Evolutionary conservation across 2,113 vertebrate genomes (phyloP).

Genomic region (Zootoca vivipara): DNA sequence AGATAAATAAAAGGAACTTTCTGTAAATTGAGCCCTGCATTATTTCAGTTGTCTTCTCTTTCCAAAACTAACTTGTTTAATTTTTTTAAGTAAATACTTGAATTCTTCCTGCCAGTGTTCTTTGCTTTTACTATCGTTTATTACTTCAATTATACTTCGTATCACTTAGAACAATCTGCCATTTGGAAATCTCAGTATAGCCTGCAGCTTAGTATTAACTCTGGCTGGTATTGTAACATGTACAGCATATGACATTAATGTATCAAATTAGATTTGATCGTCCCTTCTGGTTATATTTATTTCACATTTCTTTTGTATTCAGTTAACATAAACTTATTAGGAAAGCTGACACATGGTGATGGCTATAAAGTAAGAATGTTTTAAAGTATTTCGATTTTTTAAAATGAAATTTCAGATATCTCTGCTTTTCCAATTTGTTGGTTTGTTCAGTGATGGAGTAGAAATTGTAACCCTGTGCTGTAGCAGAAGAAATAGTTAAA

Average conservation of each 20-base stretch:
- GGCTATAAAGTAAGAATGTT: slow-evolving; percentile 83
- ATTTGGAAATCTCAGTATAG: slow-evolving; percentile 84
- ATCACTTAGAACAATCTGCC: slow-evolving; percentile 85
- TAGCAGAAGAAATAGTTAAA: slow-evolving; percentile 45
- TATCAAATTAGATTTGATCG: slow-evolving; percentile 94
- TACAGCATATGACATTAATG: slow-evolving; percentile 93
- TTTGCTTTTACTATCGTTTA: slow-evolving; percentile 86
- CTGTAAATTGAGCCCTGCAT: slow-evolving; percentile 85
- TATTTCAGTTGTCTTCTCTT: slow-evolving; percentile 85
- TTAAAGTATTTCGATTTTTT: slow-evolving; percentile 80
- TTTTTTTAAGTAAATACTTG: slow-evolving; percentile 87
- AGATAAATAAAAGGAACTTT: slow-evolving; percentile 88
- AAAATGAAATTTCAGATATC: slow-evolving; percentile 79
- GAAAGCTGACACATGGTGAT: slow-evolving; percentile 82
- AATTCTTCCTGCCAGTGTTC: slow-evolving; percentile 85
- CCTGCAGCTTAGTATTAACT: slow-evolving; percentile 84
- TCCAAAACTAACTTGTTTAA: slow-evolving; percentile 84
- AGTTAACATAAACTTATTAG: slow-evolving; percentile 88
- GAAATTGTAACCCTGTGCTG: slow-evolving; percentile 57
- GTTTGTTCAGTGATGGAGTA: slow-evolving; percentile 70
- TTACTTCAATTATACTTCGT: slow-evolving; percentile 85
- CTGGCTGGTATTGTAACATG: slow-evolving; percentile 85
- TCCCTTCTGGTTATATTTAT: slow-evolving; percentile 92
- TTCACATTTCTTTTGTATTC: slow-evolving; percentile 94
- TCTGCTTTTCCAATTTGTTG: slow-evolving; percentile 64